Evolutionary conservation across 2,888 invertebrate genomes (phyloP).

Genomic region (Acronicta leporina): DNA sequence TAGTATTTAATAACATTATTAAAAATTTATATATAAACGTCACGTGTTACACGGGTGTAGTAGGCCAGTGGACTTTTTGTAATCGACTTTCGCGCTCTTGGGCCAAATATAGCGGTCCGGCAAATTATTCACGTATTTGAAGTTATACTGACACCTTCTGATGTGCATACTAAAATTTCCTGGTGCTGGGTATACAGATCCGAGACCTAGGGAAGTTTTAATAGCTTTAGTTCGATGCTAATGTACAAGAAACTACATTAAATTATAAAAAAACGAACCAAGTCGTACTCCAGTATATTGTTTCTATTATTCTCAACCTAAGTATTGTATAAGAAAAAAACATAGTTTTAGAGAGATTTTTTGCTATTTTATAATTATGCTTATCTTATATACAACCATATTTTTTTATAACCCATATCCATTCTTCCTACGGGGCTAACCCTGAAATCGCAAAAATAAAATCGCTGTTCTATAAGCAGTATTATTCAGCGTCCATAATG

Average conservation of each 20-base stretch:
- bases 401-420: no score
- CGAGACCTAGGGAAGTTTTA: constrained; percentile 76
- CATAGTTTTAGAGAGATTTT: no score
- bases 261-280: constrained; percentile 20
- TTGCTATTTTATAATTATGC: no score
- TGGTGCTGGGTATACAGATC: constrained; percentile 90
- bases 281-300: constrained; percentile 8
- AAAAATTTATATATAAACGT: constrained; percentile 13
- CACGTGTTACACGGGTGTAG: constrained; percentile 24
- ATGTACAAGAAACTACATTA: constrained; percentile 37
- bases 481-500: no score
- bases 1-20: not conserved
- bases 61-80: constrained; percentile 35
- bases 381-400: no score
- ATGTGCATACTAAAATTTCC: constrained; percentile 86
- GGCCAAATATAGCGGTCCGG: constrained; percentile 63
- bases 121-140: constrained; percentile 52
- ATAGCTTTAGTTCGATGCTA: constrained; percentile 10
- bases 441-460: no score
- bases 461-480: no score
- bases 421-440: no score
- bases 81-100: constrained; percentile 36
- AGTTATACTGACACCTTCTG: constrained; percentile 70
- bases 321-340: constrained; percentile 30
- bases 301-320: constrained; percentile 22